Conservation (phyloP, 1,140 invertebrate genomes). For the Bombus soroeensis region DNA sequence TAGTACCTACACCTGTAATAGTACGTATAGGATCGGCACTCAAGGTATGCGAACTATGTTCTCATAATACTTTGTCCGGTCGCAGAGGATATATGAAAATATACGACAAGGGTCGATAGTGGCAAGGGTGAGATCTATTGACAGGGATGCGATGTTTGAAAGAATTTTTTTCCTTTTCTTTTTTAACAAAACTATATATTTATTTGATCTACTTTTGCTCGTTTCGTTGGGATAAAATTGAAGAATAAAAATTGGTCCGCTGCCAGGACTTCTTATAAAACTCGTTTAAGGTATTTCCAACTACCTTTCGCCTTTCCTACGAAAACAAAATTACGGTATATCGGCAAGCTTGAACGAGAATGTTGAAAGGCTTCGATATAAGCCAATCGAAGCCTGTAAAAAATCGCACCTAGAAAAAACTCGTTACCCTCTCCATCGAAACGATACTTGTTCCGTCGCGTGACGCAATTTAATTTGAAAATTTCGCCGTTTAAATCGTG, state of each 20-base stretch:
- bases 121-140: constrained; percentile 26
- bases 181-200: too few relatives aligned
- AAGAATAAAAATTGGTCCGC: background rate
- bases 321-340: constrained; percentile 4
- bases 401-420: constrained; percentile 53
- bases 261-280: background rate
- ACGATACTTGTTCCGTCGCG: constrained; percentile 12
- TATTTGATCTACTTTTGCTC: background rate
- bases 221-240: background rate
- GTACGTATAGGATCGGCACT: constrained; percentile 59
- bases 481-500: background rate
- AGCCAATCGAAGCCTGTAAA: constrained; percentile 65
- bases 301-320: background rate
- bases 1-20: constrained; percentile 28
- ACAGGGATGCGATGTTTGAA: background rate
- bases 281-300: background rate
- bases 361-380: constrained; percentile 62
- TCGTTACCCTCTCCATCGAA: constrained; percentile 29
- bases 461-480: constrained; percentile 44
- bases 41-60: constrained; percentile 81
- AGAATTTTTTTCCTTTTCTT: background rate
- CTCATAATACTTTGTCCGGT: constrained; percentile 81
- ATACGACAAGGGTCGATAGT: constrained; percentile 44
- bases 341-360: constrained; percentile 22
- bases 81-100: constrained; percentile 59